These are phyloP conservation scores for Sarcophaga rosellei DNA, from an alignment of 2,888 invertebrate genomes.

Conservation along the genomic window DNA sequence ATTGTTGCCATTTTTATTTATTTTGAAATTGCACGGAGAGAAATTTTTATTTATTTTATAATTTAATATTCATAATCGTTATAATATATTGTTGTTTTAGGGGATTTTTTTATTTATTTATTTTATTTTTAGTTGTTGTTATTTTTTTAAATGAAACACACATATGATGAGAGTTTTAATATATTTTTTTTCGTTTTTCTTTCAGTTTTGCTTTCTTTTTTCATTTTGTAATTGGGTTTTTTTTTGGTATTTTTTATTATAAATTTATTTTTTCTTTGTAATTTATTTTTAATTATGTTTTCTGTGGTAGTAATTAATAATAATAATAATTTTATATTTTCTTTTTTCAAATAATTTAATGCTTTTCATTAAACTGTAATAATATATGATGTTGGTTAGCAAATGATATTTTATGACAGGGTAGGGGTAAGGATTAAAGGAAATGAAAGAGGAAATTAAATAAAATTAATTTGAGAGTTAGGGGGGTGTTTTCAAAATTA, in stretches of 20 bases:
- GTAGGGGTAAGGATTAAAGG: too few relatives aligned
- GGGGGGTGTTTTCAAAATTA: not conserved
- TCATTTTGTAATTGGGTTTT: constrained; percentile 44
- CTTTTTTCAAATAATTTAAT: constrained; percentile 41
- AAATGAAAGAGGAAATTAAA: not conserved
- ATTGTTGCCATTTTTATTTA: constrained; percentile 29
- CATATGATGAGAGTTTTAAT: constrained; percentile 64
- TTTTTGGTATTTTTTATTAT: constrained; percentile 36
- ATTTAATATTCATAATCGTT: constrained; percentile 56
- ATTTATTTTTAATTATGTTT: too few relatives aligned
- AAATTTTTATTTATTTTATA: constrained; percentile 58
- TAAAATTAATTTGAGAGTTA: too few relatives aligned
- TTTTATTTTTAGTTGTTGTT: too few relatives aligned
- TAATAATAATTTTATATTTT: constrained; percentile 50
- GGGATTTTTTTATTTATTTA: too few relatives aligned
- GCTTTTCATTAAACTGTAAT: constrained; percentile 27
- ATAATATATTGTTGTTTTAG: constrained; percentile 37
- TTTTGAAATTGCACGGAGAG: constrained; percentile 67
- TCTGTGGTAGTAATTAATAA: too few relatives aligned
- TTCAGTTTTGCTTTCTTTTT: constrained; percentile 35
- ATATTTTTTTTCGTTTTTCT: constrained; percentile 47
- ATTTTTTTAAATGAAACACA: constrained; percentile 60
- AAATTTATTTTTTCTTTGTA: too few relatives aligned
- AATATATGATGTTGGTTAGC: constrained; percentile 19
- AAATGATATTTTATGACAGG: not conserved